These are phyloP conservation scores for Sylvia borin DNA, from an alignment of 2,797 vertebrate species.

Conservation along the genomic window DNA sequence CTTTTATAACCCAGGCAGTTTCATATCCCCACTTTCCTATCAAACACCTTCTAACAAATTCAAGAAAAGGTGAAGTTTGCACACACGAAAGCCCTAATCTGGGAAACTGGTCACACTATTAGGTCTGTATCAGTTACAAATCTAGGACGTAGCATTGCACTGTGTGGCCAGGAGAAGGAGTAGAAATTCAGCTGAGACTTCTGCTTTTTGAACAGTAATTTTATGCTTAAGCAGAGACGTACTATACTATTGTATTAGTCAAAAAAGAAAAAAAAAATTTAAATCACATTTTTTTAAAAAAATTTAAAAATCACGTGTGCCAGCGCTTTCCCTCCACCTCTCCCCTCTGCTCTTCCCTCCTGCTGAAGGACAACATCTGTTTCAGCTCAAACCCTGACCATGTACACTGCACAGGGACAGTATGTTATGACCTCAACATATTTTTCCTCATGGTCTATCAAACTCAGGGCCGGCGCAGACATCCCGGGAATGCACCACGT, in stretches of 20 bases:
- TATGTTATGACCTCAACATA: neutral
- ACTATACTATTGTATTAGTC: neutral
- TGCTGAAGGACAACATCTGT: neutral
- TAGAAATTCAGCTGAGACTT: neutral
- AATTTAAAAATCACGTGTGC: neutral
- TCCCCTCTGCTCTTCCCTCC: neutral
- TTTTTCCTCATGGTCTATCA: neutral
- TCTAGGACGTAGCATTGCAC: neutral
- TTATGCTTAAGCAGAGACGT: neutral
- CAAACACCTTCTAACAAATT: neutral
- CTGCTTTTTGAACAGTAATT: neutral
- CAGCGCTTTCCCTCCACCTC: accelerated
- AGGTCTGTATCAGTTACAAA: neutral
- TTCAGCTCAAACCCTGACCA: neutral
- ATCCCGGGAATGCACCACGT: neutral
- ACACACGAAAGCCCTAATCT: neutral
- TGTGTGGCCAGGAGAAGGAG: neutral
- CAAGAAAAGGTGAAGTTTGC: neutral
- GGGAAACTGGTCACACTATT: neutral
- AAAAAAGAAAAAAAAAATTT: neutral
- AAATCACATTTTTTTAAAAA: too few relatives aligned
- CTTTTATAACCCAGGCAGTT: neutral
- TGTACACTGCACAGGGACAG: neutral
- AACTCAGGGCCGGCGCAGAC: neutral
- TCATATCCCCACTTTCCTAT: neutral